Evolutionary conservation across 2,797 vertebrate species (phyloP).

Genomic region (Cyclura pinguis): DNA sequence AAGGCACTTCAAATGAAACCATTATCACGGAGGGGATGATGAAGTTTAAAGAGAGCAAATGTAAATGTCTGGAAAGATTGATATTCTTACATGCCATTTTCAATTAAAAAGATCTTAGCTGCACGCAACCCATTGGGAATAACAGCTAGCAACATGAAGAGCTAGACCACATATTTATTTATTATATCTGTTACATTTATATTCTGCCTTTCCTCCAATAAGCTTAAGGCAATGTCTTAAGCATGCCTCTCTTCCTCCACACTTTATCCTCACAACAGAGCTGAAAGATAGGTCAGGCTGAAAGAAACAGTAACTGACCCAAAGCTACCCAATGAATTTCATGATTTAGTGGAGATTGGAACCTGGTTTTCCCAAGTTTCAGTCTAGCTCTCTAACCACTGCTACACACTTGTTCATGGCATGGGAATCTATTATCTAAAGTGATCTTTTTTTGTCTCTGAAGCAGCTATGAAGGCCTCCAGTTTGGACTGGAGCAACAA

Average conservation of each 20-base stretch:
- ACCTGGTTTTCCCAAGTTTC: too few species aligned
- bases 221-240: too few species aligned
- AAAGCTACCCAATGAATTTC: too few species aligned
- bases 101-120: background rate
- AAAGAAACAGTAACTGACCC: too few species aligned
- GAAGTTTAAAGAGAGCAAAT: background rate
- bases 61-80: background rate
- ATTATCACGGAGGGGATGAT: background rate
- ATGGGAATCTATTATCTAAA: background rate
- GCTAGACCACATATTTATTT: background rate
- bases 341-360: too few species aligned
- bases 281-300: too few species aligned
- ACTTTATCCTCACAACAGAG: too few species aligned
- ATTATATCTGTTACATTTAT: too few species aligned
- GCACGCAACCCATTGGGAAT: background rate
- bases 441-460: background rate
- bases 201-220: too few species aligned
- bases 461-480: background rate
- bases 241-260: too few species aligned
- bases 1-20: background rate
- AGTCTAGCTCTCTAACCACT: too few species aligned
- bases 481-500: background rate
- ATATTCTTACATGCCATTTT: background rate
- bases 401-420: too few species aligned
- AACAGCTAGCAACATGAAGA: background rate